These are phyloP conservation scores for Drosophila putrida DNA, from an alignment of 2,888 invertebrate genomes.

Conservation along the genomic window DNA sequence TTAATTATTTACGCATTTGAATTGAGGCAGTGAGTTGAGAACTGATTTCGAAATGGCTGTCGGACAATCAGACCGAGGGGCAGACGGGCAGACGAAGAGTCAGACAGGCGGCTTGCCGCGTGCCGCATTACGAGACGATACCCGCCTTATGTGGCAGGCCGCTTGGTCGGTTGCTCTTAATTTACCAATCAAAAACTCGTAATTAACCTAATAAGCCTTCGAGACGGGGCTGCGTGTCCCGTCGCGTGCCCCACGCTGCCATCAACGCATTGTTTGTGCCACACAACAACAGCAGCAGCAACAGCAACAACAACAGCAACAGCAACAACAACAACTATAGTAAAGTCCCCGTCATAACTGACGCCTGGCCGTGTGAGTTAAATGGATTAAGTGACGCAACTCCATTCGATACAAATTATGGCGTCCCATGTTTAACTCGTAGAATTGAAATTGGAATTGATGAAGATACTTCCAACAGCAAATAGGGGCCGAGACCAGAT, in stretches of 20 bases:
- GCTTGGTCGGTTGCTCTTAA: constrained; percentile 54
- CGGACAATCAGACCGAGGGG: constrained; percentile 2
- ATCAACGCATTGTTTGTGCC: constrained; percentile 38
- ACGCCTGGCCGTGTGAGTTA: constrained; percentile 56
- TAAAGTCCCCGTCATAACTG: constrained; percentile 57
- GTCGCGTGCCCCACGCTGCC: constrained; percentile 71
- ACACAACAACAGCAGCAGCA: constrained; percentile 6
- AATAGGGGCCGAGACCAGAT: constrained; percentile 54
- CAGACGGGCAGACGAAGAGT: neutral
- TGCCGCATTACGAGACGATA: constrained; percentile 57
- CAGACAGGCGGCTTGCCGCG: constrained; percentile 60
- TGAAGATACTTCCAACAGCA: constrained; percentile 23
- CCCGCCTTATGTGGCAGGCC: constrained; percentile 39
- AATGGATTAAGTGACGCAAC: constrained; percentile 79
- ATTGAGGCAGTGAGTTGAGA: constrained; percentile 76
- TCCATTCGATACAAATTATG: constrained; percentile 70
- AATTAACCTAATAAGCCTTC: constrained; percentile 80
- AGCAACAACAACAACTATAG: constrained; percentile 6
- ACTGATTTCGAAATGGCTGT: constrained; percentile 77
- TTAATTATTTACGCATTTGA: constrained; percentile 81
- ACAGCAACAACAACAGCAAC: neutral
- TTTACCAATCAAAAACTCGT: constrained; percentile 82
- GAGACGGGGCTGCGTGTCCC: constrained; percentile 51
- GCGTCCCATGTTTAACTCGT: constrained; percentile 35
- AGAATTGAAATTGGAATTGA: constrained; percentile 54